Evolutionary conservation across 2,797 vertebrate genomes (phyloP).

Genomic region (Novumbra hubbsi): DNA sequence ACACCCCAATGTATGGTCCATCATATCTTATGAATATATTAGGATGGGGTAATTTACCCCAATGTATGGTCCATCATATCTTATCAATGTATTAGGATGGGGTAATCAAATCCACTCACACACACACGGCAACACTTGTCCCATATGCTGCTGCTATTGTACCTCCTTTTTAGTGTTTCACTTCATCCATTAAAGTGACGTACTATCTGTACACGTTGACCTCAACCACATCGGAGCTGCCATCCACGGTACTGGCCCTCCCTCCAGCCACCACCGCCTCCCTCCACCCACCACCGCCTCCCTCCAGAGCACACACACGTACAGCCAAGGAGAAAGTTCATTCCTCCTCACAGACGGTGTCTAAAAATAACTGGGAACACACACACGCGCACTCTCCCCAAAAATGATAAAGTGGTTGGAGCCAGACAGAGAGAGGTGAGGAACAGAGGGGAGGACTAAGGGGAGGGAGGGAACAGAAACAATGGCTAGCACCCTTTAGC

Average conservation of each 20-base stretch:
- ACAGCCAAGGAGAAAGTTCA: conserved; percentile 38
- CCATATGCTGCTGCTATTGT: too few species aligned
- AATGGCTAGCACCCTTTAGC: not conserved
- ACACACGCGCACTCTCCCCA: conserved; percentile 14
- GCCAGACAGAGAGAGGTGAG: conserved; percentile 13
- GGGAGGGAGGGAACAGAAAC: not conserved
- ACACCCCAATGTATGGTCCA: too few species aligned
- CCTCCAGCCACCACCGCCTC: not conserved
- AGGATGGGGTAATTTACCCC: not conserved
- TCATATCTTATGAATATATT: too few species aligned
- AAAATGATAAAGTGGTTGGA: conserved; percentile 45
- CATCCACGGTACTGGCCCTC: conserved; percentile 1
- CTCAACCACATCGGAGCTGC: too few species aligned
- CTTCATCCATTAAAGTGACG: not conserved
- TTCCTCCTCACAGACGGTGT: conserved; percentile 37
- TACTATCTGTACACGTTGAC: not conserved
- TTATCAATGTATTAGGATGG: not conserved
- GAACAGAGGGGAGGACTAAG: not conserved
- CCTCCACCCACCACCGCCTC: conserved; percentile 13
- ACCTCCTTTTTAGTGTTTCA: too few species aligned
- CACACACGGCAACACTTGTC: too few species aligned
- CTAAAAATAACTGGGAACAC: conserved; percentile 60
- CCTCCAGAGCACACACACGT: conserved; percentile 35
- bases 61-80: not conserved
- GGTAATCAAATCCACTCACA: conserved; percentile 12